Percentiles rank a stretch among this genome's conserved stretches.
These are phyloP conservation scores for Hylomyscus alleni DNA, from an alignment of 2,797 vertebrate species.

Conservation along the genomic window DNA sequence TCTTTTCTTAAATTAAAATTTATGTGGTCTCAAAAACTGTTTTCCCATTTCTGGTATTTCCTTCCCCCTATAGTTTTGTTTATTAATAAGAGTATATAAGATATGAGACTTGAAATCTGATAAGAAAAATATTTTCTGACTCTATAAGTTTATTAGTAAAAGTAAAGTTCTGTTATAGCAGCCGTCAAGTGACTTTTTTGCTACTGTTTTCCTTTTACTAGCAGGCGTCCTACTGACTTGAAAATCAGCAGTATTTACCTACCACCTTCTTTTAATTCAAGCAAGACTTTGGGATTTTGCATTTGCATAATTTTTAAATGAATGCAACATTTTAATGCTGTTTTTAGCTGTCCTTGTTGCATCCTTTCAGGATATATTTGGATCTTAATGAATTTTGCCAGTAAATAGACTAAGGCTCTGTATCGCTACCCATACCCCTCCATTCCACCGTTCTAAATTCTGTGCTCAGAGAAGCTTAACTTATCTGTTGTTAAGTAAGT, in stretches of 20 bases:
- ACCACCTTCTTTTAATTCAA: neutral
- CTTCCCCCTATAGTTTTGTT: neutral
- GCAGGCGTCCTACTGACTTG: neutral
- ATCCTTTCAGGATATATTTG: constrained; percentile 46
- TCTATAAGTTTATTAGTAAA: neutral
- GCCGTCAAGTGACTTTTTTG: constrained; percentile 2
- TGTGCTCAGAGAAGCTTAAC: constrained; percentile 14
- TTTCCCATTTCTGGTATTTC: neutral
- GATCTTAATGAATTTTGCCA: constrained; percentile 34
- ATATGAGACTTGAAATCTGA: neutral
- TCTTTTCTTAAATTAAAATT: neutral
- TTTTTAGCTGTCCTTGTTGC: constrained; percentile 45
- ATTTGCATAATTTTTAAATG: constrained; percentile 19
- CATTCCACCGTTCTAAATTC: neutral
- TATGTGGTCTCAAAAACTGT: neutral
- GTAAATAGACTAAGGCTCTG: neutral
- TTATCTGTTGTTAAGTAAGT: constrained; percentile 38
- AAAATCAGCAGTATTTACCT: neutral
- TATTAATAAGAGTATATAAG: constrained; percentile 1
- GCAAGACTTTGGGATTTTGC: neutral
- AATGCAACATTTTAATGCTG: neutral
- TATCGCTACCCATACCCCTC: neutral
- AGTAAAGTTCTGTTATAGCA: neutral
- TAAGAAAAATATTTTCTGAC: neutral
- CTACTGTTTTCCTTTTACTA: neutral